Base-by-base conservation (phyloP, 2,113 vertebrate species). In the Mesocricetus auratus region DNA sequence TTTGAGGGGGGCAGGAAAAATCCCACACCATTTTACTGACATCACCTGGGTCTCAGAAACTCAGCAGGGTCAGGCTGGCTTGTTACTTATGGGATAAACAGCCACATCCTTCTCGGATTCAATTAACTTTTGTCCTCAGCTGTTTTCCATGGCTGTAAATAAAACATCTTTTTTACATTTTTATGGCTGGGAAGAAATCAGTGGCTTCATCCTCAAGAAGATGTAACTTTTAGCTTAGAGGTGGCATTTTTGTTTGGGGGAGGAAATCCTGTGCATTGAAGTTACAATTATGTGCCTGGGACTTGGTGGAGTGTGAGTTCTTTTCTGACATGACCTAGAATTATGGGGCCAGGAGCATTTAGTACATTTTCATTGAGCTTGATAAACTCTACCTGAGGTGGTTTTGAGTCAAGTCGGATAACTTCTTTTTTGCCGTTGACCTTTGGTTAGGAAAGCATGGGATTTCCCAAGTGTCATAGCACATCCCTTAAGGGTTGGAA, bases 391-490 rank as follows among this genome's bases (percentile, higher is more conserved):
- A 33, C 42, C 81, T 64, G 64, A 39, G 15, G 47, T 60, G 82
- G 29, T 66, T n/a, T 77, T 77, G 64, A 56, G 64, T 97, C 85
- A 68, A n/a, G 9, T 83, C 60, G 53, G 71, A 83, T 75, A 16
- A 87, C 64, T 79, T 93, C 64, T 79, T 93, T 22, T 95, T 93
- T 86, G 91, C 92, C 74, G 33, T 39, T n/a, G 91, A 89, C 39
- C 13, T 64, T 86, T 97, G 45, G 31, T 89, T 92, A 50, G 71
- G 71, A 90, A 96, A 94, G 56, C 66, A 7, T 62, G 26, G 29
- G n/a, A 42, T 81, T 95, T 85, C 64, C 85, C 87, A 74, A 56
- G 33, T 74, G 71, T 86, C 12, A 2, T 33, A 16, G 45, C 33
- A 53, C 58, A 79, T 66, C 42, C 62, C 36, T 88, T 83, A 66